These are phyloP conservation scores for Hesperophylax magnus DNA, from an alignment of 1,140 invertebrate species.

Conservation along the genomic window DNA sequence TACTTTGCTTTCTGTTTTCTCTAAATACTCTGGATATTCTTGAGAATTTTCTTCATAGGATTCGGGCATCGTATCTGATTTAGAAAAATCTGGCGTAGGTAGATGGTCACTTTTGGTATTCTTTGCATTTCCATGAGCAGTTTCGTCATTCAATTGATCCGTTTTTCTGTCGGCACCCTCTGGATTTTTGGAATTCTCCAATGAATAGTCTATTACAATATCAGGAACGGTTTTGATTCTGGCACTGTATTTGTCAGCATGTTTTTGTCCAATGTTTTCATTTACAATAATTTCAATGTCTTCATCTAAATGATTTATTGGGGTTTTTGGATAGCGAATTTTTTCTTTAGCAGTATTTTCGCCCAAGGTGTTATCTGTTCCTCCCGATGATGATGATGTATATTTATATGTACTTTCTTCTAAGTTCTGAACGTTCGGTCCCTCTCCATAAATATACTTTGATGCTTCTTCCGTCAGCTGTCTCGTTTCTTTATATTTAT, in stretches of 20 bases:
- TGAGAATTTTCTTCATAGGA: slow-evolving; percentile 48
- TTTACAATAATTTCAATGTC: neutral
- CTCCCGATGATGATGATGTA: too few relatives aligned
- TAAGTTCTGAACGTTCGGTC: neutral
- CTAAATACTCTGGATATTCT: slow-evolving; percentile 67
- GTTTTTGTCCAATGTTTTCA: neutral
- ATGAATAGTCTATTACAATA: slow-evolving; percentile 16
- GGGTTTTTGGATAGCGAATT: neutral
- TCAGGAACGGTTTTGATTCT: slow-evolving; percentile 12
- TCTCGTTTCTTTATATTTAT: neutral
- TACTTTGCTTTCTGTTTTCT: slow-evolving; percentile 66
- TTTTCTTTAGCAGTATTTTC: neutral
- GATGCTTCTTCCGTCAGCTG: slow-evolving; percentile 20
- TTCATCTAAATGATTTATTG: neutral
- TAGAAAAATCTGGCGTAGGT: neutral
- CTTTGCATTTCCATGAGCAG: neutral
- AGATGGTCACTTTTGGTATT: neutral
- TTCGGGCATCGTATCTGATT: slow-evolving; percentile 17
- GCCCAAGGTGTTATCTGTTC: neutral
- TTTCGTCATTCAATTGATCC: neutral
- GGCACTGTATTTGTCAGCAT: neutral
- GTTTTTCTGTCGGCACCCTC: neutral
- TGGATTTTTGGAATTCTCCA: neutral
- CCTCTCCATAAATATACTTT: slow-evolving; percentile 23
- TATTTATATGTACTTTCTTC: neutral